Percentiles rank a stretch among this genome's conserved stretches.
Conservation (phyloP, 2,797 vertebrate genomes). For the Poecilia velifera region DNA sequence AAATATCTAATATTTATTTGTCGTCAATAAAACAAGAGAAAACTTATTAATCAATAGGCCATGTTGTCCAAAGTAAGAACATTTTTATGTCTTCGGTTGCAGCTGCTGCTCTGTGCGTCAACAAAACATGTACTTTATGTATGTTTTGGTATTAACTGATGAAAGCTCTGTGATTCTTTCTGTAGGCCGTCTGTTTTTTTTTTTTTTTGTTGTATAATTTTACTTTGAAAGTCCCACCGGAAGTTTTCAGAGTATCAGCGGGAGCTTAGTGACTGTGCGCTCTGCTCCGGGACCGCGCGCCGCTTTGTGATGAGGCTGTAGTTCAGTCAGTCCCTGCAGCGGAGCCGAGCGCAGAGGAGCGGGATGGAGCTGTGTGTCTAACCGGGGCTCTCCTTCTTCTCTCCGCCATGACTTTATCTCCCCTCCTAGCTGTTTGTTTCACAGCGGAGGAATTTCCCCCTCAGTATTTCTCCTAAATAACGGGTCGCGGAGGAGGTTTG, state of each 20-base stretch:
- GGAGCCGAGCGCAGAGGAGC: constrained; percentile 41
- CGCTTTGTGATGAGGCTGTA: constrained; percentile 48
- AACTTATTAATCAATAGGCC: neutral
- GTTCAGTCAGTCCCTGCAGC: constrained; percentile 36
- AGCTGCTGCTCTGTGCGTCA: neutral
- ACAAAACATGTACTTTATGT: neutral
- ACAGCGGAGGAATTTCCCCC: neutral
- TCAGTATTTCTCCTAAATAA: neutral
- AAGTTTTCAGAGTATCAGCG: neutral
- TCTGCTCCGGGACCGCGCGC: rapidly evolving
- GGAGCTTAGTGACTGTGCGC: rapidly evolving
- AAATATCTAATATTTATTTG: neutral
- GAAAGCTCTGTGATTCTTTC: neutral
- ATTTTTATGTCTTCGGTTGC: neutral
- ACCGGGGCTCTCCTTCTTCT: neutral
- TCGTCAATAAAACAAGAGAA: neutral
- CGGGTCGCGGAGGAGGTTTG: neutral
- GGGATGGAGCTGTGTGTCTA: neutral
- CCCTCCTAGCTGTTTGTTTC: constrained; percentile 19
- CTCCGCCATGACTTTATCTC: constrained; percentile 1
- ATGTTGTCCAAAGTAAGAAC: neutral
- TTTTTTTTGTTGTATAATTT: neutral
- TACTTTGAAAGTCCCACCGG: constrained; percentile 50
- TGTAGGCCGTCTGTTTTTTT: neutral
- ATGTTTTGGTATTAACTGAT: neutral